These are phyloP conservation scores for Automeris io DNA, from an alignment of 2,888 invertebrate genomes.

Conservation along the genomic window DNA sequence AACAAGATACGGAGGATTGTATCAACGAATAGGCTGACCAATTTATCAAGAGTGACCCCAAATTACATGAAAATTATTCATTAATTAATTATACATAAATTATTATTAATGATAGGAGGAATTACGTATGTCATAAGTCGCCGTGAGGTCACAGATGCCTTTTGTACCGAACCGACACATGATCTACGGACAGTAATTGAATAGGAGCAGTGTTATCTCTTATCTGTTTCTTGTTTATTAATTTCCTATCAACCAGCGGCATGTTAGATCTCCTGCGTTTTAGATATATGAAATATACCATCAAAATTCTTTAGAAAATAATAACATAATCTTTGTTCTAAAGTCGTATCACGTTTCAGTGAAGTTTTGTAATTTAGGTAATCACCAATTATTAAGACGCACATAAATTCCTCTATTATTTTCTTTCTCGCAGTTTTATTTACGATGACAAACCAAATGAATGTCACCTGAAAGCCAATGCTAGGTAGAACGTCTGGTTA, in stretches of 20 bases:
- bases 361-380: too few relatives aligned
- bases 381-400: too few relatives aligned
- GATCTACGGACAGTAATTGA: conserved; percentile 57
- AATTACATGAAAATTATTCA: conserved; percentile 40
- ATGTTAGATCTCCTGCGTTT: conserved; percentile 23
- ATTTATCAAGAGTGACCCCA: conserved; percentile 19
- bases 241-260: conserved; percentile 54
- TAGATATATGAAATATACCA: background rate
- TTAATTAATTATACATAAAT: conserved; percentile 52
- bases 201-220: conserved; percentile 45
- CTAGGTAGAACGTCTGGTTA: too few relatives aligned
- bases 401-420: too few relatives aligned
- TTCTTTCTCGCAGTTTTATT: too few relatives aligned
- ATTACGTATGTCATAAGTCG: conserved; percentile 12
- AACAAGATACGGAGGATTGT: too few relatives aligned
- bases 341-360: too few relatives aligned
- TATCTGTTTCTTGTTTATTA: conserved; percentile 60
- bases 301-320: background rate
- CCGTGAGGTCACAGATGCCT: conserved; percentile 40
- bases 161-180: conserved; percentile 40
- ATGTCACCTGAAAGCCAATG: too few relatives aligned
- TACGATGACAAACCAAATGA: too few relatives aligned
- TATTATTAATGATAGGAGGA: conserved; percentile 31
- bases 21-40: background rate
- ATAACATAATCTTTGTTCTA: too few relatives aligned